These are phyloP conservation scores for Ptilonorhynchus violaceus DNA, from an alignment of 2,113 vertebrate species.

Conservation along the genomic window DNA sequence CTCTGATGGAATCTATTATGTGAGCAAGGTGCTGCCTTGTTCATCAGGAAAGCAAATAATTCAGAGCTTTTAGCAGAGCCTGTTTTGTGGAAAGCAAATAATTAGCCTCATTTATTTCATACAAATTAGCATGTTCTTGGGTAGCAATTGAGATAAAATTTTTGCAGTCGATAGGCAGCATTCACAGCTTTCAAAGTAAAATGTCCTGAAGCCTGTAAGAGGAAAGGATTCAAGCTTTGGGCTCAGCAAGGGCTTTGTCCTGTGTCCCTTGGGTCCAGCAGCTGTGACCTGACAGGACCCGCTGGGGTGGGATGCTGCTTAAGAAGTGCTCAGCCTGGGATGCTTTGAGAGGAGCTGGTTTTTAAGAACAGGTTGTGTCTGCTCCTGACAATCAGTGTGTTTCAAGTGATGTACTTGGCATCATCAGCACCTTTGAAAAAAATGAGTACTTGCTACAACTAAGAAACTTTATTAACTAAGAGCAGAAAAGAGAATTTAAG, in stretches of 20 bases:
- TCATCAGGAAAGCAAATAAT: conserved; percentile 4
- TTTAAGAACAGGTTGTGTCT: not conserved
- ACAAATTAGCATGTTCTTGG: not conserved
- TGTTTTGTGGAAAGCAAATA: not conserved
- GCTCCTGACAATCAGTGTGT: not conserved
- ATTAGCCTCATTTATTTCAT: not conserved
- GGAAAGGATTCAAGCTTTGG: not conserved
- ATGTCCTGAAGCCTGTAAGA: not conserved
- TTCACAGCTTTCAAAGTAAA: not conserved
- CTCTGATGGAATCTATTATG: not conserved
- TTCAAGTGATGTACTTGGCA: not conserved
- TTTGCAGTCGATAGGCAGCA: not conserved
- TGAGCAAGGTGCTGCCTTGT: not conserved
- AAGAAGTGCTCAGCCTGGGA: not conserved
- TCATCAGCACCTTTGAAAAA: not conserved
- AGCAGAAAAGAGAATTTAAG: not conserved
- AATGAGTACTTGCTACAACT: not conserved
- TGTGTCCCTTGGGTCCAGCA: not conserved
- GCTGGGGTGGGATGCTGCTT: not conserved
- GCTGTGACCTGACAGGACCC: not conserved
- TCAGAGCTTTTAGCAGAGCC: not conserved
- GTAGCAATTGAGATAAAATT: not conserved
- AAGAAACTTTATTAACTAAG: not conserved
- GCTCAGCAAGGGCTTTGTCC: not conserved
- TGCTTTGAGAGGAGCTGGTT: not conserved